These are phyloP conservation scores for Tursiops truncatus DNA, from an alignment of 2,113 vertebrate species.

Conservation along the genomic window DNA sequence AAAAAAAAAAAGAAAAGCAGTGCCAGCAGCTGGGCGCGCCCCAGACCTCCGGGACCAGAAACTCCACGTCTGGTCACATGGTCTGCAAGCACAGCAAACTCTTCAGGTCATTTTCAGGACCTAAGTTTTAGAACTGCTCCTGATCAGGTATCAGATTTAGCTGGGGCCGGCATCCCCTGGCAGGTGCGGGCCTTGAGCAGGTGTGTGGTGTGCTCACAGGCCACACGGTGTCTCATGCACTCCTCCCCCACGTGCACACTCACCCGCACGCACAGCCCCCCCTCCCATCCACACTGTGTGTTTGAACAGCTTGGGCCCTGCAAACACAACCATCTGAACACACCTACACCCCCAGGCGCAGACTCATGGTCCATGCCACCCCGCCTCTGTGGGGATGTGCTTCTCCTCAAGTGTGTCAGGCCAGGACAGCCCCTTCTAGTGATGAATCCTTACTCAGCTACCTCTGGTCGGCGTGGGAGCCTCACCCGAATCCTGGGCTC, in stretches of 20 bases:
- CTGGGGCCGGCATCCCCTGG: background rate
- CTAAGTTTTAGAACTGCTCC: background rate
- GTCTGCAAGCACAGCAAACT: background rate
- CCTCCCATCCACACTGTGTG: background rate
- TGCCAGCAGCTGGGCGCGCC: background rate
- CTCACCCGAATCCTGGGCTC: background rate
- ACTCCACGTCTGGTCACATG: background rate
- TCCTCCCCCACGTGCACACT: no score
- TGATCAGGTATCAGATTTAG: background rate
- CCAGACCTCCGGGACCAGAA: background rate
- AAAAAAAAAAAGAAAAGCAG: background rate
- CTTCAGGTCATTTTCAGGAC: background rate
- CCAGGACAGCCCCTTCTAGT: background rate
- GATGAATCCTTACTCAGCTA: constrained; percentile 51
- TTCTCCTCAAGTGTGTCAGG: background rate
- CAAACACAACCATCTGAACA: constrained; percentile 29
- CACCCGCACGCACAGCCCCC: background rate
- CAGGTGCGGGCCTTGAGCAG: background rate
- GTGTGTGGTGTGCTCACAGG: background rate
- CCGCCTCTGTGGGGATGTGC: background rate
- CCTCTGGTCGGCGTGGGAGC: background rate
- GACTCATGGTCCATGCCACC: background rate
- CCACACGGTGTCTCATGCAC: background rate
- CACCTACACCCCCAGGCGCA: background rate
- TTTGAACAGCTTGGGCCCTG: constrained; percentile 37